Conservation (phyloP, 2,888 invertebrate genomes). For the Drosophila pseudotalamancana region DNA sequence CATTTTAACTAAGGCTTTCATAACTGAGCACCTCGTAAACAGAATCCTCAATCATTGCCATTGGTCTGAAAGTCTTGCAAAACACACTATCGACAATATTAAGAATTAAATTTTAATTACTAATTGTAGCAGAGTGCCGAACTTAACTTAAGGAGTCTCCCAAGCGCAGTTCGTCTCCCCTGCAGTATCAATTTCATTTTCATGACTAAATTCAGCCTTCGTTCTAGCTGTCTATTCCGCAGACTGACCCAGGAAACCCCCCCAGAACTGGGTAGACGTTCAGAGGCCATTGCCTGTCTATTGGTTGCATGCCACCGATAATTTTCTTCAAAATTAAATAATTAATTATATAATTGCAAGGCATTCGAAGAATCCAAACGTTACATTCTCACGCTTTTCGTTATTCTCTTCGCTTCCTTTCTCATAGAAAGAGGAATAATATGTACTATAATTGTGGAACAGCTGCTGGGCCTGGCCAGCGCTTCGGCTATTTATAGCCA, state of each 20-base stretch:
- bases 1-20: no score
- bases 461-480: conserved; percentile 12
- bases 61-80: no score
- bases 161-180: no score
- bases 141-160: no score
- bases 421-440: conserved; percentile 31
- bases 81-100: no score
- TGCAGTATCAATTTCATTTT: conserved; percentile 21
- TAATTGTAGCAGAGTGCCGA: no score
- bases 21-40: no score
- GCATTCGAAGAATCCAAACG: conserved; percentile 45
- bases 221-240: neutral
- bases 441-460: conserved; percentile 69
- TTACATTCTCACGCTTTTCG: conserved; percentile 72
- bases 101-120: no score
- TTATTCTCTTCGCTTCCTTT: no score
- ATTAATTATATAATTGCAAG: conserved; percentile 75
- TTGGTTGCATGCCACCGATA: conserved; percentile 67
- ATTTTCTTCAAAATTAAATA: conserved; percentile 69
- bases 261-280: neutral
- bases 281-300: conserved; percentile 36
- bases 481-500: conserved; percentile 41
- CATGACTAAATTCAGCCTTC: conserved; percentile 2
- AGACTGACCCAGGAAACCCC: conserved; percentile 4
- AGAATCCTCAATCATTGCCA: no score